A percentile compares a stretch with the other conserved stretches of the same genome.
Conservation (phyloP, 37 sponge, comb jelly and placozoan genomes). For the Aplysina aerophoba region DNA sequence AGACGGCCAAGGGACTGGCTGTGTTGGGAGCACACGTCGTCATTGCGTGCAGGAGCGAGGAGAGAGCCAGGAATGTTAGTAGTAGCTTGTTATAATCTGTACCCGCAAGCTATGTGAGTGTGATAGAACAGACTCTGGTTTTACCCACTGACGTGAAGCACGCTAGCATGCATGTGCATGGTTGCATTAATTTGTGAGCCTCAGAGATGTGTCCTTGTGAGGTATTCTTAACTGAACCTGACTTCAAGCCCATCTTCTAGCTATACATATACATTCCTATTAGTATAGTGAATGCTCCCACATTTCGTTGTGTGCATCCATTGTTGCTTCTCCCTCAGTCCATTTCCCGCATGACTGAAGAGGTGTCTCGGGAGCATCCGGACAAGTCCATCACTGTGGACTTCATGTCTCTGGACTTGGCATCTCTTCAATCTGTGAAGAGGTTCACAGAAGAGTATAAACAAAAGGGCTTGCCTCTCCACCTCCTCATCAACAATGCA, state of each 20-base stretch:
- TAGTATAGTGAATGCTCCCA: no score
- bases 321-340: constrained; percentile 46
- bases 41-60: constrained; percentile 52
- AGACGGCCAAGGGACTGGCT: constrained; percentile 63
- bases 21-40: constrained; percentile 67
- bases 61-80: constrained; percentile 54
- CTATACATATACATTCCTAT: no score
- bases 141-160: no score
- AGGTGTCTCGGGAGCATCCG: constrained; percentile 21
- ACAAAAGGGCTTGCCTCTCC: constrained; percentile 71
- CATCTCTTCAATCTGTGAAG: constrained; percentile 68
- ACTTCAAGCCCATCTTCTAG: no score
- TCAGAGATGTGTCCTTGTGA: no score
- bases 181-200: no score
- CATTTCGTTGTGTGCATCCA: no score
- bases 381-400: constrained; percentile 67
- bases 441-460: constrained; percentile 63
- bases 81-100: no score
- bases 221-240: no score
- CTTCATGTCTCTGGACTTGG: constrained; percentile 73
- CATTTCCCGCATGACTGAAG: constrained; percentile 49
- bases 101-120: no score
- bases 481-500: constrained; percentile 86
- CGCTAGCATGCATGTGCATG: no score
- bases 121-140: no score